A percentile compares a stretch with the other conserved stretches of the same genome.
Conservation (phyloP, 2,797 vertebrate genomes). For the Mormyrops attenuatus region DNA sequence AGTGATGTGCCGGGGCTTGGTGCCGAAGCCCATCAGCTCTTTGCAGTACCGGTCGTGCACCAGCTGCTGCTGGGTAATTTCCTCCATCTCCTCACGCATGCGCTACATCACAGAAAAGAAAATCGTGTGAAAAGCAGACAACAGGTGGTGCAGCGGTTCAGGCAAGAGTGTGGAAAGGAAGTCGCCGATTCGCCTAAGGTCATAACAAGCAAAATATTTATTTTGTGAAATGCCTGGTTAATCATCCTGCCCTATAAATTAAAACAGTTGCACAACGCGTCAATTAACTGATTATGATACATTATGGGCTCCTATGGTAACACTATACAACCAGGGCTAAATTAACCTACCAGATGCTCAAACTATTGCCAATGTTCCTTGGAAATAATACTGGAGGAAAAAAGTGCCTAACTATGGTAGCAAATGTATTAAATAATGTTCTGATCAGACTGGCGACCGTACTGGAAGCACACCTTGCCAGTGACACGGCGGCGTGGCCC, state of each 20-base stretch:
- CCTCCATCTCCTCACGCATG: conserved; percentile 97
- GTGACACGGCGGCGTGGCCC: background rate
- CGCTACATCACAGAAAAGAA: conserved; percentile 58
- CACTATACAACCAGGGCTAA: background rate
- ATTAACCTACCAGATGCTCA: background rate
- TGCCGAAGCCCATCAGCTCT: conserved; percentile 89
- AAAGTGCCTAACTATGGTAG: background rate
- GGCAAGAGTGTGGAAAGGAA: background rate
- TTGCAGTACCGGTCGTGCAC: conserved; percentile 98
- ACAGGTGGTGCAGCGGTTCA: background rate
- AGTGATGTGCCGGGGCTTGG: conserved; percentile 93
- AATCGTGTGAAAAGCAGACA: background rate
- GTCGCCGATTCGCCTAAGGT: background rate
- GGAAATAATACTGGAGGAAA: background rate
- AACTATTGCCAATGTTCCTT: background rate
- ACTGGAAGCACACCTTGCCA: background rate
- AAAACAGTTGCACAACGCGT: background rate
- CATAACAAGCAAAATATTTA: background rate
- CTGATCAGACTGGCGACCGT: background rate
- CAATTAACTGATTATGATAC: background rate
- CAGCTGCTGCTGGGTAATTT: conserved; percentile 96
- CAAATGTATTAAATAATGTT: background rate
- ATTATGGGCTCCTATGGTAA: background rate
- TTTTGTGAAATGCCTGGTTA: background rate
- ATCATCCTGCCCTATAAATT: background rate